Conservation (phyloP, 2,797 vertebrate genomes). For the Gambelia wislizenii region DNA sequence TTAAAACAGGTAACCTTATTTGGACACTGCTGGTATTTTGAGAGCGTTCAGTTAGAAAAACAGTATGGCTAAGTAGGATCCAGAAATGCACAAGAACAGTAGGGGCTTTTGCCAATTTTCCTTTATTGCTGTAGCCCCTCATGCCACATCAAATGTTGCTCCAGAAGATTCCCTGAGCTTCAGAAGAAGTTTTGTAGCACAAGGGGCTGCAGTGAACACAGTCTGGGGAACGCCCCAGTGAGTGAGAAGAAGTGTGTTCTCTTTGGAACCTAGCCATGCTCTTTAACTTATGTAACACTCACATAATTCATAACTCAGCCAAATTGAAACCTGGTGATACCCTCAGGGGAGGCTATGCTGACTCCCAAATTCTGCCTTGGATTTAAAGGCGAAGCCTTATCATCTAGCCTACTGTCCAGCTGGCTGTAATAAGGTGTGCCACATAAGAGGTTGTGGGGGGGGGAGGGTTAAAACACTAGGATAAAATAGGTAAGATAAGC, state of each 20-base stretch:
- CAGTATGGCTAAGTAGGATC: too few species aligned
- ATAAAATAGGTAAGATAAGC: neutral
- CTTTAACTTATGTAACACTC: neutral
- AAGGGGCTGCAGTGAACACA: too few species aligned
- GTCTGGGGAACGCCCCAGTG: neutral
- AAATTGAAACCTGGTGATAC: neutral
- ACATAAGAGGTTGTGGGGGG: neutral
- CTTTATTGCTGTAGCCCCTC: neutral
- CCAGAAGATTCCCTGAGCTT: neutral
- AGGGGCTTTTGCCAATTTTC: neutral
- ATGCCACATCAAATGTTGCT: neutral
- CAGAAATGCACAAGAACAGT: neutral
- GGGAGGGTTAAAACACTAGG: neutral
- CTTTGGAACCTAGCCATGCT: neutral
- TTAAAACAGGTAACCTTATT: neutral
- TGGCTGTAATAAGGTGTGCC: neutral
- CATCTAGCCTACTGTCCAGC: neutral
- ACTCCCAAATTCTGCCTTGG: neutral
- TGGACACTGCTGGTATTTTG: neutral
- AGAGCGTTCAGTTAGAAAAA: neutral
- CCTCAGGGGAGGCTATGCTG: neutral
- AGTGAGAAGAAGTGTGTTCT: neutral
- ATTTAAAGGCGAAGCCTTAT: neutral
- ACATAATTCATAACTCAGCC: neutral
- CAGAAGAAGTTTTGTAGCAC: neutral